A percentile compares a stretch with the other conserved stretches of the same genome.
Evolutionary conservation across 1,140 invertebrate species (phyloP).

Genomic region (Apocrypta bakeri): DNA sequence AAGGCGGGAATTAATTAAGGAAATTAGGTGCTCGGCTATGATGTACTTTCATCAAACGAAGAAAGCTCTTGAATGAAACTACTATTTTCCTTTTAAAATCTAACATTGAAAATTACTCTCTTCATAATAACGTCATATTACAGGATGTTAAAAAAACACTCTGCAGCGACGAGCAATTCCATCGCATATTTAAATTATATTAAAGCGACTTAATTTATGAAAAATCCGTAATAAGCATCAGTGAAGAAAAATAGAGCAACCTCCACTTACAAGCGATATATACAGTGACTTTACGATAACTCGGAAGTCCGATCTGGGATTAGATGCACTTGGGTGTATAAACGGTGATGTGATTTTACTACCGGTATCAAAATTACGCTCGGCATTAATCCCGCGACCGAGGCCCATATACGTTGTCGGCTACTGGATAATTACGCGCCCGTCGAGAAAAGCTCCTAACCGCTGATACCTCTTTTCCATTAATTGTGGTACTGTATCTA

Average conservation of each 20-base stretch:
- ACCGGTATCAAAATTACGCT: constrained; percentile 43
- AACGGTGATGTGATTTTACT: constrained; percentile 42
- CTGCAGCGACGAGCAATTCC: too few relatives aligned
- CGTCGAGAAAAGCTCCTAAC: constrained; percentile 5
- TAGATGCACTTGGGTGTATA: background rate
- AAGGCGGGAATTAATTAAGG: background rate
- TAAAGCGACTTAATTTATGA: too few relatives aligned
- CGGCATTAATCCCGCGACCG: constrained; percentile 35
- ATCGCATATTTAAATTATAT: too few relatives aligned
- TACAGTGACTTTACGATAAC: constrained; percentile 29
- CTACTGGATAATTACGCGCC: background rate
- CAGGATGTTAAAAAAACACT: too few relatives aligned
- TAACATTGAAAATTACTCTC: background rate
- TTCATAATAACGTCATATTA: too few relatives aligned
- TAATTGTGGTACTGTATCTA: background rate
- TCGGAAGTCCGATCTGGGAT: background rate
- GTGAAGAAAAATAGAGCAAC: background rate
- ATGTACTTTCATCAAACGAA: background rate
- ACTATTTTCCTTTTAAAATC: too few relatives aligned
- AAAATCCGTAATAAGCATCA: background rate
- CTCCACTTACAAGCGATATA: background rate
- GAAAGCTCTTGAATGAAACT: background rate
- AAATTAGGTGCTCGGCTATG: background rate
- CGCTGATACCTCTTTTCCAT: background rate
- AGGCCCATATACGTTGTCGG: background rate